Base-by-base conservation (phyloP, 35 echinoderm and acorn worm species). In the Lytechinus variegatus region DNA sequence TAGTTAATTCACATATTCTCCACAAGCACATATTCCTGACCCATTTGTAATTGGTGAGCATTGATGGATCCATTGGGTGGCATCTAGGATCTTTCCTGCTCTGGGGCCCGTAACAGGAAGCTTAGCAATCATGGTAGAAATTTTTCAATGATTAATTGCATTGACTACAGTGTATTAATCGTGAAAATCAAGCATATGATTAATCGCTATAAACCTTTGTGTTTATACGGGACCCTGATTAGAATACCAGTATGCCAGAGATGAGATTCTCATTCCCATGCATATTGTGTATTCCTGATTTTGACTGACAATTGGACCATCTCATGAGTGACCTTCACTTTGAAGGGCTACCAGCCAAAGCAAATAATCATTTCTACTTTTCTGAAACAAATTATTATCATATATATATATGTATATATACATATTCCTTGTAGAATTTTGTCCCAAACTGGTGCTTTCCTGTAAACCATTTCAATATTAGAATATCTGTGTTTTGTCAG, bases 391-490 rank as follows among this genome's bases (percentile, higher is more conserved):
- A n/a, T 24, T 79, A 24, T 24, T 79, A 44, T 44, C 33, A 44
- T 44, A 44, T 44, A 44, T 44, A 44, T 44, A 44, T 44, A 44
- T 44, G 2, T 44, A 44, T 44, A 44, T 24, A 19, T 79, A 79
- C n/a, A 24, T n/a, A 79, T 24, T 24, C 21, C 4, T n/a, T 79
- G 12, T 5, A 6, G n/a, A 79, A 24, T 79, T 79, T 24, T 24
- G 66, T 79, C 66, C 66, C 66, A 79, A n/a, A 79, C 66, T n/a
- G 66, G 66, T 79, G 66, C 66, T 79, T 79, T 79, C 66, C n/a
- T 21, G 11, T 71, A 79, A 19, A n/a, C 4, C 66, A 7, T 79
- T 79, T 79, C 5, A 79, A 24, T 79, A 79, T 7, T 11, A 58
- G 56, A 58, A 79, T 21, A 79, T 79, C 66, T 19, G 66, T 24